A percentile compares a stretch with the other conserved stretches of the same genome.
Evolutionary conservation across 2,113 vertebrate genomes (phyloP).

Genomic region (Cricetomys ansorgei): DNA sequence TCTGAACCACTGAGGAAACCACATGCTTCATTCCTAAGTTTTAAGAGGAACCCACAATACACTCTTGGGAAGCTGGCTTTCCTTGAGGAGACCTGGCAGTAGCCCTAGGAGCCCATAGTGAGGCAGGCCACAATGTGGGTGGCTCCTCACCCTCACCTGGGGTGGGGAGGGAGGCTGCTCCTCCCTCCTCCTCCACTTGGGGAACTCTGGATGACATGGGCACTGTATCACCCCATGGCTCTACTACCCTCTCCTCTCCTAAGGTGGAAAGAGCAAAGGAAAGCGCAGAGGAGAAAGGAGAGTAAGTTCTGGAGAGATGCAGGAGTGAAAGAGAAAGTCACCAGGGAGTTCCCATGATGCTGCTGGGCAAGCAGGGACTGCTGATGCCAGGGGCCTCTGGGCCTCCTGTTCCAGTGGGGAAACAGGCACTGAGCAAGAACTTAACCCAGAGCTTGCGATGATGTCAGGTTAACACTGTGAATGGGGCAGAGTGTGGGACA

Average conservation of each 20-base stretch:
- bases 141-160: not conserved
- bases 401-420: rapidly evolving
- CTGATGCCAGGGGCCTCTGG: rapidly evolving
- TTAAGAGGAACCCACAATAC: not conserved
- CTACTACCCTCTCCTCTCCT: not conserved
- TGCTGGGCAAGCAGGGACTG: not conserved
- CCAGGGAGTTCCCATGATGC: too few species aligned
- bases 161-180: not conserved
- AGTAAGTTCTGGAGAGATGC: not conserved
- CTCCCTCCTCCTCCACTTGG: not conserved
- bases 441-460: rapidly evolving
- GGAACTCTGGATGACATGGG: rapidly evolving
- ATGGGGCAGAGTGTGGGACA: not conserved
- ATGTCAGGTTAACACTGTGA: too few species aligned
- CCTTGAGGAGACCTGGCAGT: not conserved
- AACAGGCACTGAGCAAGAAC: not conserved
- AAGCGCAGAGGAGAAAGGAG: not conserved
- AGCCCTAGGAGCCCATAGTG: not conserved
- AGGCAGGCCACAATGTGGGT: not conserved
- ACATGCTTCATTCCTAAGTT: not conserved
- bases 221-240: not conserved
- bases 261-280: not conserved
- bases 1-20: not conserved
- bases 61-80: not conserved
- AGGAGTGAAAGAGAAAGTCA: not conserved